Percentiles rank a stretch among this genome's conserved stretches.
Evolutionary conservation across 2,113 vertebrate species (phyloP).

Genomic region (Rhinolophus sinicus): DNA sequence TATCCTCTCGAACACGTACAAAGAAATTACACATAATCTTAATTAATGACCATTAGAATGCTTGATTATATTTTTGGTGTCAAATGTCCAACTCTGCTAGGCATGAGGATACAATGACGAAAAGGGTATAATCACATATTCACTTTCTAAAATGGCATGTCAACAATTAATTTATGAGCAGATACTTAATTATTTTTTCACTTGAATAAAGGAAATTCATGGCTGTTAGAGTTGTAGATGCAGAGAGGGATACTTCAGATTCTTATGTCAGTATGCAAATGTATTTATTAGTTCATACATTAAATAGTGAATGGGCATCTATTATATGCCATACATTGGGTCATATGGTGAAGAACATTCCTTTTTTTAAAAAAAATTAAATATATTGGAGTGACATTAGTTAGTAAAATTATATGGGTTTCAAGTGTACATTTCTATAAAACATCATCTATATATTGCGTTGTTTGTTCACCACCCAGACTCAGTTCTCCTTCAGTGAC

Average conservation of each 20-base stretch:
- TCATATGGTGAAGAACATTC: not conserved
- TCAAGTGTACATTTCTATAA: too few species aligned
- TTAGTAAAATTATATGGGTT: too few species aligned
- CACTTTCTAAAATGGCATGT: not conserved
- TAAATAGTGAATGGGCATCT: not conserved
- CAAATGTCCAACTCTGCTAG: not conserved
- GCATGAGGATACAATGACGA: not conserved
- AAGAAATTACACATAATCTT: not conserved
- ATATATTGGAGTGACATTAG: too few species aligned
- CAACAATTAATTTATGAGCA: not conserved
- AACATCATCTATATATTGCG: too few species aligned
- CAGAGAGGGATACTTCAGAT: not conserved
- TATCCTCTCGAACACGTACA: not conserved
- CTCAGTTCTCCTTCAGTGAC: too few species aligned
- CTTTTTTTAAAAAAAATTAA: too few species aligned
- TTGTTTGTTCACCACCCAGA: too few species aligned
- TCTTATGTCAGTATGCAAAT: not conserved
- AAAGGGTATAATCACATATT: not conserved
- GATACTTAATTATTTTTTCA: not conserved
- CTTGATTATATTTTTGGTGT: not conserved
- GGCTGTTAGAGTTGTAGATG: not conserved
- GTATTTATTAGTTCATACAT: not conserved
- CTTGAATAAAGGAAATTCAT: not conserved
- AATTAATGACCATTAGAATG: conserved; percentile 4
- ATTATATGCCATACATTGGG: not conserved